Evolutionary conservation across 2,113 vertebrate genomes (phyloP).

Genomic region (Pachypanchax playfairii): DNA sequence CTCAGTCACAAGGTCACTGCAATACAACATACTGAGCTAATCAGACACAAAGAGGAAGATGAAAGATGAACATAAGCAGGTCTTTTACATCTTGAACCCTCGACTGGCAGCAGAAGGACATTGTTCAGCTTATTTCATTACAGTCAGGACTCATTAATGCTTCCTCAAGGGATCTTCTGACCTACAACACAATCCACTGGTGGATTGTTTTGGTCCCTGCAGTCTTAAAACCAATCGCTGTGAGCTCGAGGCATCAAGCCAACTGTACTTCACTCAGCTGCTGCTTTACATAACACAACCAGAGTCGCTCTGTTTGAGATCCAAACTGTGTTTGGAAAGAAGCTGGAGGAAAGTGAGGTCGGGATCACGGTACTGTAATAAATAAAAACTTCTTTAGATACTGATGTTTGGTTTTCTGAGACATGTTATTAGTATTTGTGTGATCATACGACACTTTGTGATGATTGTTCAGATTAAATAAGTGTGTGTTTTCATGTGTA

Average conservation of each 20-base stretch:
- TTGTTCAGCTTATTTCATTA: constrained; percentile 19
- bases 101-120: constrained; percentile 21
- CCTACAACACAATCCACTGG: constrained; percentile 30
- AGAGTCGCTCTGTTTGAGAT: constrained; percentile 4
- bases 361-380: too few relatives aligned
- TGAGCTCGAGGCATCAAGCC: neutral
- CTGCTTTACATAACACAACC: constrained; percentile 14
- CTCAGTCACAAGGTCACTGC: neutral
- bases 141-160: constrained; percentile 35
- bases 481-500: constrained; percentile 11
- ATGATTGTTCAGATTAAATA: too few relatives aligned
- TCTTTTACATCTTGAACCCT: constrained; percentile 1
- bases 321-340: constrained; percentile 5
- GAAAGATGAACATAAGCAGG: constrained; percentile 8
- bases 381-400: neutral
- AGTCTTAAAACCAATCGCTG: constrained; percentile 39
- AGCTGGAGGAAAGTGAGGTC: neutral
- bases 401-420: neutral
- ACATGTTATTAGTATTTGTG: neutral
- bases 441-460: too few relatives aligned
- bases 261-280: neutral
- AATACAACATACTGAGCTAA: neutral
- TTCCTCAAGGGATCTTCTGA: constrained; percentile 24
- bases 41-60: neutral
- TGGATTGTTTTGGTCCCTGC: constrained; percentile 21